These are phyloP conservation scores for Micromussa lordhowensis DNA, from an alignment of 92 coral and sea anemone genomes.

Conservation along the genomic window DNA sequence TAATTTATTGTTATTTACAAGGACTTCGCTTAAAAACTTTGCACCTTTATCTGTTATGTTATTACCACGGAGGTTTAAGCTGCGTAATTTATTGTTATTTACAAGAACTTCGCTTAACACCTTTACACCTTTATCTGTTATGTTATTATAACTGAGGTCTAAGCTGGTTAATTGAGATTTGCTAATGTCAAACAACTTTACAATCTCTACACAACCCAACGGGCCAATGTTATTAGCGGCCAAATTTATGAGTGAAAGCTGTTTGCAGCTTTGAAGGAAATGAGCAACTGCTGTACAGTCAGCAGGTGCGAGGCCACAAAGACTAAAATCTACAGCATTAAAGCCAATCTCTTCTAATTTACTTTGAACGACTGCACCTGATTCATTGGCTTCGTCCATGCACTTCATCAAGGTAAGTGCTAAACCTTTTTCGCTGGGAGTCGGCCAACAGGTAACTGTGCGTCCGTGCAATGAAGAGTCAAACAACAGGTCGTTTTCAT, in stretches of 20 bases:
- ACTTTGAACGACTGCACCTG: background rate
- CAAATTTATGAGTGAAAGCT: background rate
- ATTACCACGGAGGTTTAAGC: too few species aligned
- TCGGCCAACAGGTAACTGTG: conserved; percentile 16
- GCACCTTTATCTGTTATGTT: too few species aligned
- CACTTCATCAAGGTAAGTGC: background rate
- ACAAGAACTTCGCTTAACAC: too few species aligned
- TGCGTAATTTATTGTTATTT: too few species aligned
- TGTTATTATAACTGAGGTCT: too few species aligned
- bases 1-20: too few species aligned
- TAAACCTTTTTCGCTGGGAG: background rate
- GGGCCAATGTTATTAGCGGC: background rate
- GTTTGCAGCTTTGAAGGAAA: background rate
- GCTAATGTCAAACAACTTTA: background rate
- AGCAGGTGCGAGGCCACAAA: background rate
- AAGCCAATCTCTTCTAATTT: conserved; percentile 1
- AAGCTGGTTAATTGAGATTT: background rate
- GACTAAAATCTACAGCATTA: background rate
- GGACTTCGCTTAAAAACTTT: too few species aligned
- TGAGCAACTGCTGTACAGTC: conserved; percentile 15
- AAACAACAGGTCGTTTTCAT: background rate
- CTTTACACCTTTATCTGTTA: too few species aligned
- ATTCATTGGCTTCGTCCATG: background rate
- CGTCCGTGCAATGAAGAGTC: background rate
- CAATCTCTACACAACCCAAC: conserved; percentile 14